These are phyloP conservation scores for Linnaemya vulpina DNA, from an alignment of 2,888 invertebrate species.

Conservation along the genomic window DNA sequence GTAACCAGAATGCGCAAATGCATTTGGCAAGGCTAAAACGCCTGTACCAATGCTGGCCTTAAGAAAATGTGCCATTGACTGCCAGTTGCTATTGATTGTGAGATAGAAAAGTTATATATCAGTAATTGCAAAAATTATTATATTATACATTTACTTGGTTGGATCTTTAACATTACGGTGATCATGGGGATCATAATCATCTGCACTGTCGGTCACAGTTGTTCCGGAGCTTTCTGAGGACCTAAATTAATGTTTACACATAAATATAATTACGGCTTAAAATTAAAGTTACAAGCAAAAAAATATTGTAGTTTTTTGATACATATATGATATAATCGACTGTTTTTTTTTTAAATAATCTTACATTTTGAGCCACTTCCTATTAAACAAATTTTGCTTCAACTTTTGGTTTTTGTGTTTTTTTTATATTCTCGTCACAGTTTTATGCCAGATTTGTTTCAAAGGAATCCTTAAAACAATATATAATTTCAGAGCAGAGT, in stretches of 20 bases:
- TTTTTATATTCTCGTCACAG: neutral
- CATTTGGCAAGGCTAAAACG: conserved; percentile 96
- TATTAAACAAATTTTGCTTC: neutral
- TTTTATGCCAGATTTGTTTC: neutral
- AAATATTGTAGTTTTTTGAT: too few species aligned
- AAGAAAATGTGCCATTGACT: conserved; percentile 95
- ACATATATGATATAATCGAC: too few species aligned
- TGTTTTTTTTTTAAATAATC: neutral
- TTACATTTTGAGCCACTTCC: neutral
- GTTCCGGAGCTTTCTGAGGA: neutral
- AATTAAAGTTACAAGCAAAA: too few species aligned
- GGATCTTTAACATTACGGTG: conserved; percentile 90
- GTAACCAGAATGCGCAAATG: conserved; percentile 93
- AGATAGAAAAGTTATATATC: neutral
- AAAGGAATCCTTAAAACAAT: too few species aligned
- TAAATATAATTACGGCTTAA: too few species aligned
- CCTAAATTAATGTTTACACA: neutral
- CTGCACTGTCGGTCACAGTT: neutral
- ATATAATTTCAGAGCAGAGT: too few species aligned
- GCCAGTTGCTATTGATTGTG: conserved; percentile 88
- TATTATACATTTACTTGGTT: conserved; percentile 85
- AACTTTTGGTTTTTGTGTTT: neutral
- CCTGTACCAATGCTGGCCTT: conserved; percentile 98
- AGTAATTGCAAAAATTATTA: neutral
- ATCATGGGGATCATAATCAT: conserved; percentile 90